phyloP scores from a whole-genome alignment of 2,797 vertebrate species.

The Pogoniulus pusillus region DNA sequence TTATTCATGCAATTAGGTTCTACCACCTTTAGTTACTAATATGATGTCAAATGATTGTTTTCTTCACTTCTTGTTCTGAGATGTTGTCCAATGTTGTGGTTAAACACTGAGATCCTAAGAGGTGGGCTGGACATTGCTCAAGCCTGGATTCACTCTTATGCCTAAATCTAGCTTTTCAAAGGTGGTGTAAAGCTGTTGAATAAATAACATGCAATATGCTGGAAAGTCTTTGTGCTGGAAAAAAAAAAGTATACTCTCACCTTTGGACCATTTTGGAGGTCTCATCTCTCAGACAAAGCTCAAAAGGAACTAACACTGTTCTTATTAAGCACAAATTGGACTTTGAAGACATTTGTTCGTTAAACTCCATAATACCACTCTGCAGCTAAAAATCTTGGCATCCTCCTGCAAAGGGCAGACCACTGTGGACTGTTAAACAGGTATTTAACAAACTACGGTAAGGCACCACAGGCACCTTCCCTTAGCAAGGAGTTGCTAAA shows the following conservation, averaged over 20 bases:
- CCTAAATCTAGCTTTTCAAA: background rate
- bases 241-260: background rate
- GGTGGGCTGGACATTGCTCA: background rate
- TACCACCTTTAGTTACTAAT: background rate
- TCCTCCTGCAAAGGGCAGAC: background rate
- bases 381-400: background rate
- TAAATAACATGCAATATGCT: background rate
- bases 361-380: background rate
- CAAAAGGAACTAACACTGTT: background rate
- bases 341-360: slow-evolving; percentile 24
- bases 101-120: background rate
- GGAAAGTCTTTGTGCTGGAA: background rate
- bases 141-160: background rate
- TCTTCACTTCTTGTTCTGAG: background rate
- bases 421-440: background rate
- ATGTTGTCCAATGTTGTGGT: background rate
- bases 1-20: background rate
- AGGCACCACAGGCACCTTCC: background rate
- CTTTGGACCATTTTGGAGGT: slow-evolving; percentile 21
- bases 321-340: background rate
- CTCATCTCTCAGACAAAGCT: slow-evolving; percentile 23
- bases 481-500: background rate
- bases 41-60: background rate
- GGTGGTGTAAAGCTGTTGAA: slow-evolving; percentile 3
- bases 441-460: background rate